Base-by-base conservation (phyloP, 1,140 invertebrate species). In the Drosophila busckii region DNA sequence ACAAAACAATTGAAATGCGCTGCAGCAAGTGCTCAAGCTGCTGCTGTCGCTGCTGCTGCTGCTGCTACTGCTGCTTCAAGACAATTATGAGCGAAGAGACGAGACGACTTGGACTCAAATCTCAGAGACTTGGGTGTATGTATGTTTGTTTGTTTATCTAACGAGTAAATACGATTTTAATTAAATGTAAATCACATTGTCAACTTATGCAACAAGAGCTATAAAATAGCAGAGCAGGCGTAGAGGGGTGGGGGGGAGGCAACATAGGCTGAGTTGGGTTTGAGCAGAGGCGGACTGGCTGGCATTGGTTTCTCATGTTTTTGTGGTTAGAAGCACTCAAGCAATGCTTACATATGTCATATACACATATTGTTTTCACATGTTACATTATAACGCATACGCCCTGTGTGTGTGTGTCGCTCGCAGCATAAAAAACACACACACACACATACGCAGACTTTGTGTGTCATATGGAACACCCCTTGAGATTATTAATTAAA, bases 121-220 rank as follows among this genome's bases (percentile, higher is more conserved):
- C 9, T 16, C 3, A 19, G 22, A 35, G 22, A 12, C 29, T 25
- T 23, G 34, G 32, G 25, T 45, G 25, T 22, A 25, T 22, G 25
- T 46, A 13, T 20, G 23, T 37, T 19, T 80, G 73, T 82, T 80
- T 80, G 64, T 65, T 80, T 82, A 68, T 80, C 75, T 80, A 73
- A 71, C 64, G 73, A 73, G 73, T 80, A 80, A 80, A 82, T 80
- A 82, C 75, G 75, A 80, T 80, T 80, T 82, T 80, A 80, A 80
- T 80, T 82, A 80, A 80, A 80, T 80, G 75, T 80, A 80, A 80
- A 82, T 82, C 75, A 75, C 75, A 73, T 80, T 80, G 68, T 82
- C 75, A 80, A 61, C 68, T 62, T 55, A 52, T 62, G 70, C 55
- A 55, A 23, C 26, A 53, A 50, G 49, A 38, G 31, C 50, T 66